A percentile compares a stretch with the other conserved stretches of the same genome.
Evolutionary conservation across 2,113 vertebrate genomes (phyloP).

Genomic region (Myocastor coypus): DNA sequence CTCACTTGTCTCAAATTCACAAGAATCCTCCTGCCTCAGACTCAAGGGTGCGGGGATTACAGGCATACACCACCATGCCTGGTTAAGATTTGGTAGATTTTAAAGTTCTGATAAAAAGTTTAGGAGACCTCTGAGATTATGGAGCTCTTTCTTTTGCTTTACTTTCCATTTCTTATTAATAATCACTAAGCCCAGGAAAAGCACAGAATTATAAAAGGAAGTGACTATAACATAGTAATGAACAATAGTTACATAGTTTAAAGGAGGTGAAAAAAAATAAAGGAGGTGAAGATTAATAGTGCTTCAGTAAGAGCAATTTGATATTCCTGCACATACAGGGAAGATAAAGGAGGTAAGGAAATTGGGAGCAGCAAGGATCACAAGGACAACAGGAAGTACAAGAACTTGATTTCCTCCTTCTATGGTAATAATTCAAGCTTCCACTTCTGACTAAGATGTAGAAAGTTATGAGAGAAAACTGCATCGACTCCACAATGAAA

Average conservation of each 20-base stretch:
- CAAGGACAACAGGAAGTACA: background rate
- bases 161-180: background rate
- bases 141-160: slow-evolving; percentile 5
- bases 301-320: background rate
- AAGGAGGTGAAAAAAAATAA: slow-evolving; percentile 4
- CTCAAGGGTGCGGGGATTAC: no score
- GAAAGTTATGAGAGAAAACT: background rate
- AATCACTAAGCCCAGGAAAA: background rate
- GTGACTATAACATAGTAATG: background rate
- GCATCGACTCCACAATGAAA: background rate
- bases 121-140: background rate
- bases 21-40: no score
- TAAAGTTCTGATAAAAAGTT: background rate
- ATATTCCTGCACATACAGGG: background rate
- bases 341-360: background rate
- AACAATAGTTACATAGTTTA: background rate
- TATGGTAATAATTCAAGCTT: background rate
- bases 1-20: no score
- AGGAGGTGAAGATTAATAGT: slow-evolving; percentile 7
- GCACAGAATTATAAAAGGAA: background rate
- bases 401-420: background rate
- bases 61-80: no score
- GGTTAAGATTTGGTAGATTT: background rate
- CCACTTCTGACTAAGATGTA: background rate
- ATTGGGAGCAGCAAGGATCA: background rate